Conservation (phyloP, 2,888 invertebrate genomes). For the Antheraea assamensis region DNA sequence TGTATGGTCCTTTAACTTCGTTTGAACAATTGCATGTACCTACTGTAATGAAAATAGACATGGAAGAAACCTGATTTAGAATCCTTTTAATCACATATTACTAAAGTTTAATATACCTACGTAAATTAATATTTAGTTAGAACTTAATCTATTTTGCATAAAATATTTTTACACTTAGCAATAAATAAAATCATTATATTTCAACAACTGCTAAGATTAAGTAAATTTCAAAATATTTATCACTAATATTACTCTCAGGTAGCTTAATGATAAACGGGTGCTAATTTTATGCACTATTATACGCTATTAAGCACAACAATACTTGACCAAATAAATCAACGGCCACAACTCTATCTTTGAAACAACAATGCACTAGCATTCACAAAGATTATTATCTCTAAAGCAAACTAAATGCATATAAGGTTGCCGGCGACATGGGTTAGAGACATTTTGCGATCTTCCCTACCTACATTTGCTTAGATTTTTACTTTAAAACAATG, state of each 20-base stretch:
- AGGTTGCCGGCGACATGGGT: constrained; percentile 80
- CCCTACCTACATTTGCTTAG: constrained; percentile 44
- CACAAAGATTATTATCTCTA: constrained; percentile 80
- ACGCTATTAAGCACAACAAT: constrained; percentile 68
- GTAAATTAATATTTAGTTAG: not conserved
- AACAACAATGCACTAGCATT: constrained; percentile 75
- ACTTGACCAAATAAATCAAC: constrained; percentile 77
- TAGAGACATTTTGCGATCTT: constrained; percentile 71
- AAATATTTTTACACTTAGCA: not conserved
- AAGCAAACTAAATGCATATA: constrained; percentile 81
- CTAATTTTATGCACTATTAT: constrained; percentile 12
- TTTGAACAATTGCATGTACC: too few relatives aligned
- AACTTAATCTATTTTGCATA: not conserved
- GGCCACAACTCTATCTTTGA: constrained; percentile 79
- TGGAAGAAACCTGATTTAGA: too few relatives aligned
- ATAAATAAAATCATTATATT: not conserved
- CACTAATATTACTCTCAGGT: not conserved
- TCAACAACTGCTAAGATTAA: not conserved
- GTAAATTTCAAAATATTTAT: constrained; percentile 4
- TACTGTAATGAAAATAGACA: too few relatives aligned
- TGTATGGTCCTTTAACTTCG: too few relatives aligned
- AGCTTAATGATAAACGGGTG: constrained; percentile 7
- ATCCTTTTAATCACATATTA: too few relatives aligned
- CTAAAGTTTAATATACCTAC: not conserved
- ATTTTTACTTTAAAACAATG: constrained; percentile 37